phyloP scores from a whole-genome alignment of 2,888 invertebrate genomes.

The Conus canariensis region DNA sequence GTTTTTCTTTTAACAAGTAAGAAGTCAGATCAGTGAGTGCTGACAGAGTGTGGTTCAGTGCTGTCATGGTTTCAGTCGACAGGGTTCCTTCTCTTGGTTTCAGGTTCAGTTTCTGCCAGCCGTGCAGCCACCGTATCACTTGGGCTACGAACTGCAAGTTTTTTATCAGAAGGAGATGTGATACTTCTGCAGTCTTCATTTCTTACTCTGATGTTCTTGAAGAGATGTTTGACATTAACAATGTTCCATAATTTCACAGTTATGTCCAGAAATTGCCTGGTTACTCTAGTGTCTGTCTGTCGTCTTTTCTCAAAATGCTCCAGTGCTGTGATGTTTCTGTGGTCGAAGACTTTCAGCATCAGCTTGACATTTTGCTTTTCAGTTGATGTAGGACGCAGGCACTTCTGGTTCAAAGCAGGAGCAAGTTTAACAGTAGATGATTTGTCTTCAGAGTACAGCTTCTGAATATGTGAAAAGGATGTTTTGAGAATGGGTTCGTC shows the following conservation, averaged over 20 bases:
- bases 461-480: not conserved
- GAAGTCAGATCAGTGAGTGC: not conserved
- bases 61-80: constrained; percentile 7
- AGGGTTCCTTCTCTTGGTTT: constrained; percentile 11
- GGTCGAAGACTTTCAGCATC: constrained; percentile 16
- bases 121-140: not conserved
- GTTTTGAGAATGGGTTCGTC: too few relatives aligned
- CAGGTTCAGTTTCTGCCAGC: not conserved
- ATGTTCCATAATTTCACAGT: constrained; percentile 20
- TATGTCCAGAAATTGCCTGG: not conserved
- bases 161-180: not conserved
- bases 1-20: constrained; percentile 3
- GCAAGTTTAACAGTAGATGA: not conserved
- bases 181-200: not conserved
- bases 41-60: not conserved
- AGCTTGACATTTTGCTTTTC: constrained; percentile 23
- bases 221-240: constrained; percentile 12
- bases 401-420: constrained; percentile 15
- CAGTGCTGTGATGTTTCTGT: not conserved
- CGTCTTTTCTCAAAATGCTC: constrained; percentile 12
- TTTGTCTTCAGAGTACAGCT: not conserved
- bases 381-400: not conserved
- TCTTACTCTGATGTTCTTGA: not conserved
- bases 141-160: not conserved
- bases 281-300: not conserved